Percentiles rank a stretch among this genome's conserved stretches.
Conservation (phyloP, 2,113 vertebrate genomes). For the Motacilla tschutschensis region DNA sequence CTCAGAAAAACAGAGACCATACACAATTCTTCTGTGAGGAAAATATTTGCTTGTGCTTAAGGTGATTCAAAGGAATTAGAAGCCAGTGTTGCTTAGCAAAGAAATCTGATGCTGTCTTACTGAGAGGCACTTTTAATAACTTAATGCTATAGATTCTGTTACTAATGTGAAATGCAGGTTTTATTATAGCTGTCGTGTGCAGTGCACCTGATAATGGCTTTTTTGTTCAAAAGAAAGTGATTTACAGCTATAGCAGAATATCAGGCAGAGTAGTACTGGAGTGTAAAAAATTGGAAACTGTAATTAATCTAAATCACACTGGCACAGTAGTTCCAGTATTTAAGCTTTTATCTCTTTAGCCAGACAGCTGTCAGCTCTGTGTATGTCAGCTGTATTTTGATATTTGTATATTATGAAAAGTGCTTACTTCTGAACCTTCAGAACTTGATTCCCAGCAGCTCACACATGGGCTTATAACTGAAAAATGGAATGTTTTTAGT, state of each 20-base stretch:
- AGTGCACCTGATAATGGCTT: not conserved
- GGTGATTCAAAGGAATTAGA: not conserved
- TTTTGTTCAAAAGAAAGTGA: not conserved
- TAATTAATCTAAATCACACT: not conserved
- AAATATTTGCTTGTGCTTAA: slow-evolving; percentile 14
- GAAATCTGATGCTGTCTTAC: not conserved
- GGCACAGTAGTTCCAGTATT: not conserved
- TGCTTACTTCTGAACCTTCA: not conserved
- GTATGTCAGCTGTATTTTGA: not conserved
- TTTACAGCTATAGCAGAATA: not conserved
- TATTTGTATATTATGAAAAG: not conserved
- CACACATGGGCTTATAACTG: not conserved
- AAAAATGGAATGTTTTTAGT: not conserved
- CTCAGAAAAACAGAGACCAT: not conserved
- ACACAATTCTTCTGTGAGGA: not conserved
- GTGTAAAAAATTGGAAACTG: not conserved
- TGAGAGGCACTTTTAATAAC: not conserved
- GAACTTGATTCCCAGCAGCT: not conserved
- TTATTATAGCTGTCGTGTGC: not conserved
- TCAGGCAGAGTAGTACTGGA: not conserved
- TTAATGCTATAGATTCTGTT: not conserved
- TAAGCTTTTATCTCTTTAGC: not conserved
- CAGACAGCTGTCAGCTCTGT: not conserved
- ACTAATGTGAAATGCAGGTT: not conserved
- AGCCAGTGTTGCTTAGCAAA: not conserved